Evolutionary conservation across 35 echinoderm and acorn worm species (phyloP), one percentile per base, ranked within the genome.

Genomic region (Ophiothrix spiculata): DNA sequence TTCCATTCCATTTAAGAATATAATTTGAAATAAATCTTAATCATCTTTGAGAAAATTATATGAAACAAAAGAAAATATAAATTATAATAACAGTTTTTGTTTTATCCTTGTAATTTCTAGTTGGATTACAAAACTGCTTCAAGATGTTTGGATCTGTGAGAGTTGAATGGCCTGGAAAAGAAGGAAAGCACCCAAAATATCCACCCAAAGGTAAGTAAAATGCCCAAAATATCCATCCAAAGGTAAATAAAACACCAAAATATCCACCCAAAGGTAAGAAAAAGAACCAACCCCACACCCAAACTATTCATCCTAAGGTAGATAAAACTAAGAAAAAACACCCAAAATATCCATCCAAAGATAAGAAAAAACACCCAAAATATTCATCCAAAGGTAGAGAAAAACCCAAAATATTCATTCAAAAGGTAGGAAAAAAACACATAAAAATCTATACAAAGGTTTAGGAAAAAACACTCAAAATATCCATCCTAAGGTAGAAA

Each of bases 101-200:
- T 25, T 56, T 11, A 31, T 11, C 13, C 10, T 78, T 83, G 19
- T 87, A 23, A 79, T 75, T 33, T 83, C 21, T 77, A 98, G 95
- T 84, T 91, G 95, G 92, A n/a, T 81, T 98, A n/a, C 88, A 94
- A 32, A 90, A 78, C 38, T 90, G 88, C 76, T 98, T 98, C 89
- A 98, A 94, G 78, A 85, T 84, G 36, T 98, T 98, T 91, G 95
- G 95, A 13, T 80, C 86, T 40, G 84, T 98, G 1, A 84, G 89
- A 77, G 81, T 98, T 33, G 95, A 98, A 49, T 98, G 95, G 95
- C 95, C 95, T 45, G 95, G 95, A 33, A 98, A 98, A 56, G 95
- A 98, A 39, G 83, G 89, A 2, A 98, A 90, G 75, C 90, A 98
- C 74, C 92, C 95, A 40, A 98, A 87, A 75, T 98, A 93, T 32